Base-by-base conservation (phyloP, 2,888 invertebrate genomes). In the Amblyjoppa proteus region DNA sequence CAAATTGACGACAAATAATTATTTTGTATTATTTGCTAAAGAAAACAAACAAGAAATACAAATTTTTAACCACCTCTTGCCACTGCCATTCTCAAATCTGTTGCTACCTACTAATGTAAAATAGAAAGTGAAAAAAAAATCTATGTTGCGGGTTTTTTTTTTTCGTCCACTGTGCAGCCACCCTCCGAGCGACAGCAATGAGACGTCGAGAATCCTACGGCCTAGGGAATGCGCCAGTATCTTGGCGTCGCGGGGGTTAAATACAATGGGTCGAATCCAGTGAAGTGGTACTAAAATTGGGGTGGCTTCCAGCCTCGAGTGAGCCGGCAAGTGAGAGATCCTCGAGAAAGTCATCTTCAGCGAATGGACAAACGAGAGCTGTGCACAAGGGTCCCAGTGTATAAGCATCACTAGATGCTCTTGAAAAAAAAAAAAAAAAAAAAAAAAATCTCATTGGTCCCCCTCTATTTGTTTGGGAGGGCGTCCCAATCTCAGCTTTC, bases 281-380 rank as follows among this genome's bases (percentile, higher is more conserved):
- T 84, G 71, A 84, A 84, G 85, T 81, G 85, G 56, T 71, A 64
- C 77, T 66, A 80, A 80, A 68, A 74, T 85, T 64, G 64, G 85
- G 75, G 74, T 68, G 71, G 56, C 38, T 73, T 73, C 56, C 56
- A 56, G 53, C 38, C 20, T 71, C 20, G 71, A 71, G 71, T 20
- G 53, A 71, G 53, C 51, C 34, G n/a, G 51, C 13, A 25, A 64
- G 64, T 38, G 64, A 64, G 64, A 71, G 34, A 20, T 56, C 56
- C 56, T 73, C 56, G 53, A 73, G 56, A 51, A 38, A 56, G 71
- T 73, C 38, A 56, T 73, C 34, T 56, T 56, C 58, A 58, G 45
- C 58, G 58, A 58, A 25, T 58, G 58, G 58, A 58, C 58, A 58
- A 58, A 58, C 58, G 58, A 58, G 58, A 25, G 28, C 16, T 49